Conservation (phyloP, 2,797 vertebrate genomes). For the Cygnus olor region DNA sequence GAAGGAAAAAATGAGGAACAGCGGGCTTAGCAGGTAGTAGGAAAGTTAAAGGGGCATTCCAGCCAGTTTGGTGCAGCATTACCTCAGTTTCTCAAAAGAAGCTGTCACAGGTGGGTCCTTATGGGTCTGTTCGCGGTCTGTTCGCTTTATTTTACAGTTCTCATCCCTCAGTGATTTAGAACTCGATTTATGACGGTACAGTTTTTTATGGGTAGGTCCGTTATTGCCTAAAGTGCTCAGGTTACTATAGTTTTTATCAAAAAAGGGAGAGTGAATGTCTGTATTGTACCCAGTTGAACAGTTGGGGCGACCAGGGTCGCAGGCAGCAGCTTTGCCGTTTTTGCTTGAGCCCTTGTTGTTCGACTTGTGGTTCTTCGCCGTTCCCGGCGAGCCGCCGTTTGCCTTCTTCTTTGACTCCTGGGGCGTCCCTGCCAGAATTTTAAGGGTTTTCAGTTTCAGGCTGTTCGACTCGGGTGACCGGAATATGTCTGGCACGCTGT, state of each 20-base stretch:
- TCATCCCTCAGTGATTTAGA: slow-evolving; percentile 96
- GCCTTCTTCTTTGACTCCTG: slow-evolving; percentile 96
- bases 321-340: slow-evolving; percentile 87
- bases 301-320: slow-evolving; percentile 87
- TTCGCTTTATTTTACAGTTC: slow-evolving; percentile 94
- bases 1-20: slow-evolving; percentile 85
- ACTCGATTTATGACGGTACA: slow-evolving; percentile 99
- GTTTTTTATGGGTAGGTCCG: slow-evolving; percentile 98
- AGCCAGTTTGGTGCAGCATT: slow-evolving; percentile 96
- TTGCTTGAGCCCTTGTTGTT: slow-evolving; percentile 89
- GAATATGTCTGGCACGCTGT: slow-evolving; percentile 87
- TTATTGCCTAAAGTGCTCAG: slow-evolving; percentile 92
- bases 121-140: slow-evolving; percentile 91
- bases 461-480: slow-evolving; percentile 94
- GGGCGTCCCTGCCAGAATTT: slow-evolving; percentile 96
- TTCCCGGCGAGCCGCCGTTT: slow-evolving; percentile 79
- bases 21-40: slow-evolving; percentile 85
- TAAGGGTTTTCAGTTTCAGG: slow-evolving; percentile 98
- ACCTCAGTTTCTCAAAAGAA: slow-evolving; percentile 99
- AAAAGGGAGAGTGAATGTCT: slow-evolving; percentile 84
- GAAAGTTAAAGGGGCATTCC: slow-evolving; percentile 87
- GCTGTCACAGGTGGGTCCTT: slow-evolving; percentile 96
- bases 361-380: slow-evolving; percentile 89
- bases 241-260: slow-evolving; percentile 93
- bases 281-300: slow-evolving; percentile 87